A percentile compares a stretch with the other conserved stretches of the same genome.
Evolutionary conservation across 2,888 invertebrate species (phyloP).

Genomic region (Drosophila macrothrix): DNA sequence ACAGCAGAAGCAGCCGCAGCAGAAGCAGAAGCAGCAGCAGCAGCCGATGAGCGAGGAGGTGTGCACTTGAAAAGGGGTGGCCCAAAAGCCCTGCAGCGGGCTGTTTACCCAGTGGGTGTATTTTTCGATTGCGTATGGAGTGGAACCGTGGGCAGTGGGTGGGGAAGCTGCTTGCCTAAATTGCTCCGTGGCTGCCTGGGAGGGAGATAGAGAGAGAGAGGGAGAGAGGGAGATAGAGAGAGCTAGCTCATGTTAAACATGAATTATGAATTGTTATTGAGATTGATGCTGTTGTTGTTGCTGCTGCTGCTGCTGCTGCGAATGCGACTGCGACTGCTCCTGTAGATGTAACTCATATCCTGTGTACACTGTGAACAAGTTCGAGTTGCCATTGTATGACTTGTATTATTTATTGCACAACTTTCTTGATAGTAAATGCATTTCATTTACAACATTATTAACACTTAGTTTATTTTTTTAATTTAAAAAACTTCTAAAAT

Average conservation of each 20-base stretch:
- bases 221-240: not conserved
- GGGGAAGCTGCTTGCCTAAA: slow-evolving; percentile 54
- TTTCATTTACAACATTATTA: not conserved
- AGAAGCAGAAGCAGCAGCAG: slow-evolving; percentile 33
- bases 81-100: slow-evolving; percentile 4
- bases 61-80: slow-evolving; percentile 52
- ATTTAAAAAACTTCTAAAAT: not conserved
- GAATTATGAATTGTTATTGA: slow-evolving; percentile 85
- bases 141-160: no score
- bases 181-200: slow-evolving; percentile 52
- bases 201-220: not conserved
- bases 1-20: slow-evolving; percentile 34
- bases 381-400: not conserved
- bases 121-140: slow-evolving; percentile 10
- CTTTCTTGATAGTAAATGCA: not conserved
- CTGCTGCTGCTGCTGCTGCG: slow-evolving; percentile 31
- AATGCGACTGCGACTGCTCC: slow-evolving; percentile 25
- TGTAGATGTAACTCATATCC: slow-evolving; percentile 31
- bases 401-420: not conserved
- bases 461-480: not conserved
- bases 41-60: slow-evolving; percentile 5
- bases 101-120: slow-evolving; percentile 24
- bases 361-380: not conserved
- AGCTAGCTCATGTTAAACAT: slow-evolving; percentile 81
- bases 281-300: slow-evolving; percentile 81